Evolutionary conservation across 37 sponge, comb jelly and placozoan genomes (phyloP).

Genomic region (Diacarnus erythraeanus): DNA sequence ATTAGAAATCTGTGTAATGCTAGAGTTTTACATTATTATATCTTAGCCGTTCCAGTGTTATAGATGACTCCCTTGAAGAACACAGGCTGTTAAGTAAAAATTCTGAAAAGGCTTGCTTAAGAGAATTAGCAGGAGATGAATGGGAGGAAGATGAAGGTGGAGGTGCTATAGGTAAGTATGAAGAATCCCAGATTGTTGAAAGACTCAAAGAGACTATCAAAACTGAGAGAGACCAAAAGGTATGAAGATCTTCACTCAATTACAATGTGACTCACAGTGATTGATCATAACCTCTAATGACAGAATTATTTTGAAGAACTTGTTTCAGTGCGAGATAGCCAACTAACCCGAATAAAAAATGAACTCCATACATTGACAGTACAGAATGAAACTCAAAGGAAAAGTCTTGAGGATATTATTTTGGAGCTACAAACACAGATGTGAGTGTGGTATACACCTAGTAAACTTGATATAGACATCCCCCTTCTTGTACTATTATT

Average conservation of each 20-base stretch:
- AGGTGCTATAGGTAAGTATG: background rate
- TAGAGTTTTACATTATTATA: background rate
- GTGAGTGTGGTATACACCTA: constrained; percentile 34
- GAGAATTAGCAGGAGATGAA: background rate
- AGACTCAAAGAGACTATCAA: constrained; percentile 58
- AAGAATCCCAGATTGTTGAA: constrained; percentile 11
- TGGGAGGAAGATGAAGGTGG: background rate
- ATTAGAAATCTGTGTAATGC: background rate
- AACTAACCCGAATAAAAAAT: constrained; percentile 29
- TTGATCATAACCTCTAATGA: background rate
- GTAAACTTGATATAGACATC: too few relatives aligned
- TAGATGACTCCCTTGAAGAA: constrained; percentile 49
- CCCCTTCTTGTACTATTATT: too few relatives aligned
- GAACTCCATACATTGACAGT: constrained; percentile 7
- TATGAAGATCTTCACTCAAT: background rate
- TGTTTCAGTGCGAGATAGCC: constrained; percentile 70
- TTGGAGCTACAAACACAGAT: constrained; percentile 72
- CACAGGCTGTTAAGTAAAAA: constrained; percentile 12
- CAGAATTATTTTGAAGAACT: constrained; percentile 85
- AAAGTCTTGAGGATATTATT: constrained; percentile 55
- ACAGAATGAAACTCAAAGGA: constrained; percentile 43
- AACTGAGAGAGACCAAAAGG: constrained; percentile 80
- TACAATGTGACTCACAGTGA: background rate
- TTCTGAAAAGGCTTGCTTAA: background rate
- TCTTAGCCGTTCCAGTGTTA: constrained; percentile 26